phyloP scores from a whole-genome alignment of 2,113 vertebrate genomes.

The Serinus canaria region DNA sequence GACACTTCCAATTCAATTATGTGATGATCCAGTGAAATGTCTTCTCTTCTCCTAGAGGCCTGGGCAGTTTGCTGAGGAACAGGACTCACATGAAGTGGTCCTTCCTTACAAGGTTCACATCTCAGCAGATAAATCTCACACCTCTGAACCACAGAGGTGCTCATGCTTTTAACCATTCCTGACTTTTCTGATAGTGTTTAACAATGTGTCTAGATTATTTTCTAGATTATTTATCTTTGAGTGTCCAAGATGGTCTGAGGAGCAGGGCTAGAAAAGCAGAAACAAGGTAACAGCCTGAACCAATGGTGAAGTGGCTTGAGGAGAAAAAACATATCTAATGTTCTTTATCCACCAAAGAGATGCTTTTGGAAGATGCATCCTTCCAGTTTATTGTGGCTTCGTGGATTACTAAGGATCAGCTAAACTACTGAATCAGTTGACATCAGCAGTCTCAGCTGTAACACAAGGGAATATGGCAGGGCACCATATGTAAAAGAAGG shows the following conservation, averaged over 20 bases:
- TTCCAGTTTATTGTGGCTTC: not conserved
- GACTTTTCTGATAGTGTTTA: not conserved
- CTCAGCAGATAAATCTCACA: not conserved
- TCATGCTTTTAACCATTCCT: not conserved
- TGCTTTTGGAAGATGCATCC: not conserved
- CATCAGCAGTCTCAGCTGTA: not conserved
- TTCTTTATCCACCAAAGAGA: not conserved
- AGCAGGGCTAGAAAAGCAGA: not conserved
- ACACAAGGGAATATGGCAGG: not conserved
- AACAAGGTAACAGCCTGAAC: not conserved
- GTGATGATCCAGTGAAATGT: not conserved
- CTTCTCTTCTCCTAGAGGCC: not conserved
- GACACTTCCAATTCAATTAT: not conserved
- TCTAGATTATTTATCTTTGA: not conserved
- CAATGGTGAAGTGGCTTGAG: not conserved
- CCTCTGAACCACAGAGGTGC: not conserved
- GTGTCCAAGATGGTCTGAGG: not conserved
- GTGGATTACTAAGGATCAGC: not conserved
- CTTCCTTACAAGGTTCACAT: not conserved
- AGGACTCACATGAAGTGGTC: not conserved
- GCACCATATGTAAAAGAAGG: not conserved
- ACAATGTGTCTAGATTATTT: not conserved
- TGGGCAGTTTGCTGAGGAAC: not conserved
- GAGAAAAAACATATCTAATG: not conserved
- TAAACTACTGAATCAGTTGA: not conserved